Percentiles rank a stretch among this genome's conserved stretches.
Evolutionary conservation across 1,140 invertebrate species (phyloP).

Genomic region (Hypsibius dujardini): DNA sequence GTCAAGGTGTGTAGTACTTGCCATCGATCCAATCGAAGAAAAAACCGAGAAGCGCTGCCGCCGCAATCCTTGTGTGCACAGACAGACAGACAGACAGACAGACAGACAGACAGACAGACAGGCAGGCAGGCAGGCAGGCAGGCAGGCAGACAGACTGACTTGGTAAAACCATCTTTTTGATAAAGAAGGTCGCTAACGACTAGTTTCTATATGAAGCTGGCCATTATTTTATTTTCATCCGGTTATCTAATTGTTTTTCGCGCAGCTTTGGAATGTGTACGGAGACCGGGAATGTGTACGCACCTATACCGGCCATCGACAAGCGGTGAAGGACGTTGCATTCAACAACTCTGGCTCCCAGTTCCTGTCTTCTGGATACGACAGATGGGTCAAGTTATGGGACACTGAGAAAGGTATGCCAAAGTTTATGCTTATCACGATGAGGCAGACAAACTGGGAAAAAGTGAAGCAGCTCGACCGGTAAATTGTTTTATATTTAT

Average conservation of each 20-base stretch:
- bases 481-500: neutral
- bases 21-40: too few species aligned
- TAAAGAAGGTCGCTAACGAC: too few species aligned
- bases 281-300: conserved; percentile 78
- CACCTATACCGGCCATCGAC: conserved; percentile 87
- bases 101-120: too few species aligned
- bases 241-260: conserved; percentile 28
- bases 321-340: conserved; percentile 85
- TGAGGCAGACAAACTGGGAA: too few species aligned
- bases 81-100: too few species aligned
- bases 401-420: conserved; percentile 70
- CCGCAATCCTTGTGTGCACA: too few species aligned
- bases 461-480: too few species aligned
- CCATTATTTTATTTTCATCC: conserved; percentile 4
- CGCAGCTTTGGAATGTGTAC: conserved; percentile 91
- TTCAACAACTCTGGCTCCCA: conserved; percentile 84
- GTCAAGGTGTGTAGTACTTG: conserved; percentile 50
- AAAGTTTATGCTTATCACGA: too few species aligned
- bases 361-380: conserved; percentile 74
- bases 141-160: too few species aligned
- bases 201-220: too few species aligned
- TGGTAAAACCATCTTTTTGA: too few species aligned
- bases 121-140: neutral
- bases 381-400: conserved; percentile 89
- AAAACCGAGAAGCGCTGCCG: too few species aligned